A percentile compares a stretch with the other conserved stretches of the same genome.
These are phyloP conservation scores for Saccostrea glomerata DNA, from an alignment of 1,140 invertebrate genomes.

Conservation along the genomic window DNA sequence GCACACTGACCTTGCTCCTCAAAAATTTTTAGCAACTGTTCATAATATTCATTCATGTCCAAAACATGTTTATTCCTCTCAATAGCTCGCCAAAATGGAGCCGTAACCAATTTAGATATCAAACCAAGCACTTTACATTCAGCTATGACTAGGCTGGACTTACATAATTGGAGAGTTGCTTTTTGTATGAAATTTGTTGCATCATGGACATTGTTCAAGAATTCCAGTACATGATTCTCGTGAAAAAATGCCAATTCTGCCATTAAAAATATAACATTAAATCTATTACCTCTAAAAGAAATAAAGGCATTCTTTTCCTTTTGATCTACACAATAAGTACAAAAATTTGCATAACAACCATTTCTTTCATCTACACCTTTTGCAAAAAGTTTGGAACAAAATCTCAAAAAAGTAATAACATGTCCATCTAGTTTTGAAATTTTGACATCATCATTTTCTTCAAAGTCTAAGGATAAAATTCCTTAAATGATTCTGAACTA, in stretches of 20 bases:
- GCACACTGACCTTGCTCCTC: conserved; percentile 24
- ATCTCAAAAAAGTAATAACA: too few species aligned
- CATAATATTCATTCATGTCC: conserved; percentile 47
- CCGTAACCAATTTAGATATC: conserved; percentile 36
- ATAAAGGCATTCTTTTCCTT: too few species aligned
- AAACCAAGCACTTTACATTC: neutral
- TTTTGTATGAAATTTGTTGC: conserved; percentile 39
- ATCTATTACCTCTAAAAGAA: too few species aligned
- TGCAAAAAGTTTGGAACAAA: too few species aligned
- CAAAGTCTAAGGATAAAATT: too few species aligned
- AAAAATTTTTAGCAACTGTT: conserved; percentile 15
- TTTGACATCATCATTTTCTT: too few species aligned
- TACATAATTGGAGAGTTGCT: conserved; percentile 10
- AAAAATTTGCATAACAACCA: too few species aligned
- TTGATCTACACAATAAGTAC: too few species aligned
- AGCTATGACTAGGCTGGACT: neutral
- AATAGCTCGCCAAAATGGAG: conserved; percentile 42
- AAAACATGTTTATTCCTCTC: conserved; percentile 45
- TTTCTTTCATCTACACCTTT: too few species aligned
- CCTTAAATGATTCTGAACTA: too few species aligned
- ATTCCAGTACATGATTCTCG: conserved; percentile 33
- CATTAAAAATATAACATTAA: too few species aligned
- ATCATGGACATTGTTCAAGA: conserved; percentile 49
- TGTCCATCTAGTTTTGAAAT: too few species aligned
- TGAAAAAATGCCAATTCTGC: neutral